A percentile compares a stretch with the other conserved stretches of the same genome.
Conservation (phyloP, 2,797 vertebrate species). For the Ficedula albicollis region DNA sequence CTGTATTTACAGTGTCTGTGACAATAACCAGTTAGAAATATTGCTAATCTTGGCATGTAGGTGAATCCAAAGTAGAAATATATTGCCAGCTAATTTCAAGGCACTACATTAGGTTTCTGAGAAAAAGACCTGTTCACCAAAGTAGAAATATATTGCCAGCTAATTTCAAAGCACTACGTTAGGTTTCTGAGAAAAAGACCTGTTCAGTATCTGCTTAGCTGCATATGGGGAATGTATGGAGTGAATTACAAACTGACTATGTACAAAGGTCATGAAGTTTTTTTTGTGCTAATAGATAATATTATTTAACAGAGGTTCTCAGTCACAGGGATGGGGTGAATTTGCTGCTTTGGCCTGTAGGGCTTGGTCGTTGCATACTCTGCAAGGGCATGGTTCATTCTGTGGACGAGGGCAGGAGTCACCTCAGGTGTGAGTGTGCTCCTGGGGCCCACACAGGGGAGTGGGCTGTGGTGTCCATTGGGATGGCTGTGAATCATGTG, state of each 20-base stretch:
- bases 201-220: not conserved
- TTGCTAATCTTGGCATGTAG: not conserved
- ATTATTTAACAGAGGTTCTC: not conserved
- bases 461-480: not conserved
- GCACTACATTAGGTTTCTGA: not conserved
- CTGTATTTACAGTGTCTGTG: conserved; percentile 14
- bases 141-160: not conserved
- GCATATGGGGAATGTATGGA: not conserved
- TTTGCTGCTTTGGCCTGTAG: not conserved
- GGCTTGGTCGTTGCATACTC: not conserved
- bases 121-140: not conserved
- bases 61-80: conserved; percentile 4
- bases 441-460: too few relatives aligned
- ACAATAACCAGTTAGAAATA: conserved; percentile 13
- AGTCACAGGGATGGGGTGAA: not conserved
- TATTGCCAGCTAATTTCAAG: not conserved
- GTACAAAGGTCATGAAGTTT: not conserved
- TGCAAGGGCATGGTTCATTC: not conserved
- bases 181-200: not conserved
- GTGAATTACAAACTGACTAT: not conserved
- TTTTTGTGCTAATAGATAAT: not conserved
- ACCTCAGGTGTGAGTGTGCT: rapidly evolving
- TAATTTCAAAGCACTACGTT: not conserved
- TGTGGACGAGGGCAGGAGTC: not conserved
- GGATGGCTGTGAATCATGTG: not conserved